Evolutionary conservation across 92 coral and sea anemone species (phyloP), one percentile per base, ranked within the genome.

Genomic region (Actinernus sp.): DNA sequence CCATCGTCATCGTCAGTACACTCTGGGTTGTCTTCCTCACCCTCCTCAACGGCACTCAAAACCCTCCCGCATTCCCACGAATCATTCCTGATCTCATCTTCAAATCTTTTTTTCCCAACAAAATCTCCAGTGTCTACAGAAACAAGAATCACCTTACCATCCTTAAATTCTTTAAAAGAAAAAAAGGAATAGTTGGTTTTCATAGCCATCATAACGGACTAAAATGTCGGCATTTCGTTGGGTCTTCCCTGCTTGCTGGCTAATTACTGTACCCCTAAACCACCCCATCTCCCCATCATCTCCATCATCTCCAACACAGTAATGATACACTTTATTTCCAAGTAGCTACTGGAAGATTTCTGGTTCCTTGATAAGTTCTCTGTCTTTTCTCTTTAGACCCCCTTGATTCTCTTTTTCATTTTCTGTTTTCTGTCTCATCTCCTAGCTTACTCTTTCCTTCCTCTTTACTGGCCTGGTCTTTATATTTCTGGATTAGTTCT

Each of bases 201-300:
- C 74, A 63, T 29, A 74, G 39, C 82, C 74, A 74, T 63, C 64
- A 74, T 74, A 74, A 29, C 65, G 32, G 23, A 74, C 26, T 27
- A 62, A 21, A 64, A 50, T 46, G 53, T 74, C 82, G 22, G 74
- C 57, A 21, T 74, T 56, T 27, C 56, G 47, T 53, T 51, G 60
- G 26, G 58, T 62, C 33, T 51, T 63, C 30, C 56, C 82, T 31
- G 73, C 39, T 49, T 74, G 64, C 64, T 51, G 62, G n/a, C 31
- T 6, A 30, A 65, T 40, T 22, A 65, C 73, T 34, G 73, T 34
- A 45, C 73, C 73, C 32, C 61, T 65, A 65, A 21, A 65, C 61
- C 73, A 65, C 16, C 58, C 17, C 20, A 16, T 12, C 49, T 48
- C 57, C 33, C 61, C 73, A 49, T 65, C 73, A 65, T 49, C 61